Evolutionary conservation across 1,140 invertebrate genomes (phyloP), one percentile per base, ranked within the genome.

Genomic region (Drosophila nannoptera): DNA sequence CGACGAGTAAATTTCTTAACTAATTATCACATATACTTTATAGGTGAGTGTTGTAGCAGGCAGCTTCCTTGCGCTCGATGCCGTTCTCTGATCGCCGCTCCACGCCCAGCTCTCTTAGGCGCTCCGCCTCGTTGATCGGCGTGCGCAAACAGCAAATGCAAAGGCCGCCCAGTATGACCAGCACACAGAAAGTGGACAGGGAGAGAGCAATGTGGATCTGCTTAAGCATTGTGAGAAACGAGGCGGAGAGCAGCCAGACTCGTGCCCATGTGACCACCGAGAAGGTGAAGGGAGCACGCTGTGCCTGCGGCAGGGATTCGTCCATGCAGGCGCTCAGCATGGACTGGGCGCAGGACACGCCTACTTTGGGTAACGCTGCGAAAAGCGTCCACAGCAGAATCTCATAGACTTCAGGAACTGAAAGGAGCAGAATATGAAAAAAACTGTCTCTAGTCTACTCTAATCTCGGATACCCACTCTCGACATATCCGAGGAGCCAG

Each of bases 241-340:
- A 87, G 36, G 88, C 88, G 43, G 81, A 87, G 5, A 89, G 71
- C 45, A 89, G 66, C 77, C 88, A 88, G 11, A 89, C 70, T 9
- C 88, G 75, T 0, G 88, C 80, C 67, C 77, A 88, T 0, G 84
- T 87, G 14, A 87, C 61, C 16, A 69, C 80, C 0, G 88, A 89
- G 46, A 88, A 89, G 29, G 65, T 54, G 40, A 83, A 88, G 4
- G 84, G 68, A 31, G 31, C 59, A 5, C 73, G 61, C 36, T 87
- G 84, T 46, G 78, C 65, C 4, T 43, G 2, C 0, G 88, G 75
- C 65, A 88, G 61, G 3, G 87, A 59, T 9, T 89, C 88, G 9
- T 53, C 66, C 77, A 87, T 70, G 49, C 87, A 83, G 12, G 83
- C 76, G 9, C 78, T 54, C 16, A 89, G 56, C 73, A 89, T 77